A percentile compares a stretch with the other conserved stretches of the same genome.
phyloP scores from a whole-genome alignment of 2,113 vertebrate genomes.

The Penelope pileata region DNA sequence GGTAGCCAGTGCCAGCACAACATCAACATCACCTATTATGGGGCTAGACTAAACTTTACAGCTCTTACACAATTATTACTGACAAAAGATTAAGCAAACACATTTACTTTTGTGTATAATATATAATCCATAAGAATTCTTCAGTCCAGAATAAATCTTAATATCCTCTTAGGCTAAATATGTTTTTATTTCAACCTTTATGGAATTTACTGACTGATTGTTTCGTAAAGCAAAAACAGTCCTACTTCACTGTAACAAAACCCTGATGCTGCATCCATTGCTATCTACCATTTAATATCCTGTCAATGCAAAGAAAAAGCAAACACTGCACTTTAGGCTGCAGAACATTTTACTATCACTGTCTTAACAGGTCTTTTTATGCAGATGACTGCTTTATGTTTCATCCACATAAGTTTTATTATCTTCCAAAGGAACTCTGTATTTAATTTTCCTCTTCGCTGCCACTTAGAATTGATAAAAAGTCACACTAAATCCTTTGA shows the following conservation, averaged over 20 bases:
- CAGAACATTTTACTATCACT: constrained; percentile 5
- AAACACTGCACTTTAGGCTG: background rate
- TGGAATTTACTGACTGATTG: background rate
- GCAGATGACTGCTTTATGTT: constrained; percentile 17
- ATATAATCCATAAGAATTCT: background rate
- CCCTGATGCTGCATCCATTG: background rate
- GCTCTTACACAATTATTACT: background rate
- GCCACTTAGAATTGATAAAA: constrained; percentile 20
- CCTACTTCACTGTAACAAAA: background rate
- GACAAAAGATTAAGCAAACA: background rate
- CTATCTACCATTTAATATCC: background rate
- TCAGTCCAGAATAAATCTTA: background rate
- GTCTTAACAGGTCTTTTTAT: constrained; percentile 44
- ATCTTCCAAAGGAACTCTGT: constrained; percentile 39
- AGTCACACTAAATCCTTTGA: background rate
- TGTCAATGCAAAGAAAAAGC: background rate
- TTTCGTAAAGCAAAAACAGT: background rate
- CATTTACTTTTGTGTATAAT: background rate
- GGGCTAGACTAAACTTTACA: background rate
- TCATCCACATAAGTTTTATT: constrained; percentile 53
- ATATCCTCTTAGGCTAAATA: background rate
- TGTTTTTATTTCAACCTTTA: background rate
- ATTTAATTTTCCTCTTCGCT: constrained; percentile 58
- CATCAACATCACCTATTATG: background rate
- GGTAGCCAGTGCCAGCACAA: background rate